Conservation (phyloP, 2,888 invertebrate species). For the Chrysolina haemoptera region DNA sequence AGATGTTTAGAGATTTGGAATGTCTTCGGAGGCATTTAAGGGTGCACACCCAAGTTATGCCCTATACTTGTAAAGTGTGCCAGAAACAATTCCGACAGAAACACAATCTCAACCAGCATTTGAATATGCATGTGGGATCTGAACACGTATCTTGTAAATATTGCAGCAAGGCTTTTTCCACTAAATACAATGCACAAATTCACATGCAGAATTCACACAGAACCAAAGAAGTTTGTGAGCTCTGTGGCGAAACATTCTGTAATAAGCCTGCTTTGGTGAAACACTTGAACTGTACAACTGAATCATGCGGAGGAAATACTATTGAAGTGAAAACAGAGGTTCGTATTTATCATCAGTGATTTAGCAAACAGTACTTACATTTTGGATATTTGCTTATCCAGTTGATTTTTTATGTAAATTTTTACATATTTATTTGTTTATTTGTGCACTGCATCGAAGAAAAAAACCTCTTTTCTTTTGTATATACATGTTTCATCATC, state of each 20-base stretch:
- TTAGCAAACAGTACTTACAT: neutral
- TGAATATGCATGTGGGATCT: constrained; percentile 30
- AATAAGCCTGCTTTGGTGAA: constrained; percentile 29
- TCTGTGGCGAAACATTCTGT: constrained; percentile 31
- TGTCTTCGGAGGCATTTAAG: constrained; percentile 36
- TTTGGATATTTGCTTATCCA: too few relatives aligned
- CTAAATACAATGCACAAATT: constrained; percentile 45
- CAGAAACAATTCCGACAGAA: constrained; percentile 42
- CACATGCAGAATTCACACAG: constrained; percentile 37
- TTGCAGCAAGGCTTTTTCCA: constrained; percentile 42
- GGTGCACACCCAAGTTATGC: constrained; percentile 43
- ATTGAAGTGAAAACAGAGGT: constrained; percentile 19
- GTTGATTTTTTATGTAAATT: neutral
- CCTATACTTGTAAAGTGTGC: constrained; percentile 42
- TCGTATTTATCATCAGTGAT: neutral
- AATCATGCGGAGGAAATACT: constrained; percentile 23
- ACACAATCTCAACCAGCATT: constrained; percentile 39
- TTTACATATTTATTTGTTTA: too few relatives aligned
- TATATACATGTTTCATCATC: too few relatives aligned
- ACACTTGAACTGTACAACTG: constrained; percentile 23
- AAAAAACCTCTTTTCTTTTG: too few relatives aligned
- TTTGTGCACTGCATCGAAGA: too few relatives aligned
- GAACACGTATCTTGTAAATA: constrained; percentile 35
- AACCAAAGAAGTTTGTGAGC: constrained; percentile 30
- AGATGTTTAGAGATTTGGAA: constrained; percentile 38